Conservation (phyloP, 2,888 invertebrate genomes). For the Phengaris arion region DNA sequence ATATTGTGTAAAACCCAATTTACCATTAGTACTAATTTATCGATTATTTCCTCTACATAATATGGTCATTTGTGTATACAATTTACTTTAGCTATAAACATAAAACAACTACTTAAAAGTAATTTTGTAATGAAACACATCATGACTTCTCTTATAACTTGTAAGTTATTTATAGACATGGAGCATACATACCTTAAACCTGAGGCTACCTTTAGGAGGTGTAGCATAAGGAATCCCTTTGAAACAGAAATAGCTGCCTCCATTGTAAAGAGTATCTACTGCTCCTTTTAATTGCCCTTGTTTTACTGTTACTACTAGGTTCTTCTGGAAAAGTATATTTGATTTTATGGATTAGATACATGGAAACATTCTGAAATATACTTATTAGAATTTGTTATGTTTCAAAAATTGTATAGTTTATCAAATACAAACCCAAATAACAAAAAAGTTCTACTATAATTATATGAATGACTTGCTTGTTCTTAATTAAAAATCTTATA, state of each 20-base stretch:
- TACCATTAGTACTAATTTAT: too few relatives aligned
- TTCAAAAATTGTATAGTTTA: background rate
- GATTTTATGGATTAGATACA: background rate
- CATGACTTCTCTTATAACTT: too few relatives aligned
- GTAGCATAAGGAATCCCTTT: constrained; percentile 75
- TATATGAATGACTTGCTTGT: too few relatives aligned
- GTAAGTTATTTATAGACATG: too few relatives aligned
- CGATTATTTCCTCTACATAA: too few relatives aligned
- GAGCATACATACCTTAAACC: constrained; percentile 68
- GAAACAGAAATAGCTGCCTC: constrained; percentile 50
- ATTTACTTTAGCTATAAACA: too few relatives aligned
- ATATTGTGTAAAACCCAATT: too few relatives aligned
- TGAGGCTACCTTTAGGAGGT: constrained; percentile 67
- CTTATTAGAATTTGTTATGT: background rate
- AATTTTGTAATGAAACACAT: too few relatives aligned
- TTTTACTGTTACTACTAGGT: constrained; percentile 54
- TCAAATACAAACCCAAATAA: background rate
- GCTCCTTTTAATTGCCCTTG: constrained; percentile 57
- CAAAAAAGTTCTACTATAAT: too few relatives aligned
- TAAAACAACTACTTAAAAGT: too few relatives aligned
- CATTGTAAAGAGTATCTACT: constrained; percentile 47
- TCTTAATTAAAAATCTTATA: background rate
- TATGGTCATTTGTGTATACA: too few relatives aligned
- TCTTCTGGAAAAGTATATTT: constrained; percentile 73
- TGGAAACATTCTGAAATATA: background rate